Percentiles rank a stretch among this genome's conserved stretches.
These are phyloP conservation scores for Alviniconcha strummeri DNA, from an alignment of 2,888 invertebrate species.

Conservation along the genomic window DNA sequence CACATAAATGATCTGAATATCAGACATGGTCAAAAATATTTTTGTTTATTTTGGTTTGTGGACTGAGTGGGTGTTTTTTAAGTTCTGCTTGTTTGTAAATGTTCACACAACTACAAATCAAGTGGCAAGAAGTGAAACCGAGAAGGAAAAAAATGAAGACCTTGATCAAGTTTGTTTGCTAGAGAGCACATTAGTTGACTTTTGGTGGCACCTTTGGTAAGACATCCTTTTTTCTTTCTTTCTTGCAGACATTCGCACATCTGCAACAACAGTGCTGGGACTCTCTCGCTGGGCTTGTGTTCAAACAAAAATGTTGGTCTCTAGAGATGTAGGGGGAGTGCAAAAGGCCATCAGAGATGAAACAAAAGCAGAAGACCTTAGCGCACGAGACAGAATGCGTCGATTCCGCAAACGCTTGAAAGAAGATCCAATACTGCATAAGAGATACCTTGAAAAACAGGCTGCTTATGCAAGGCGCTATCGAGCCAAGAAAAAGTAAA, in stretches of 20 bases:
- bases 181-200: too few relatives aligned
- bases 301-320: not conserved
- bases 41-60: not conserved
- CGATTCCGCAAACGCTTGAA: not conserved
- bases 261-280: slow-evolving; percentile 5
- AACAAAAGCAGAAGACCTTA: not conserved
- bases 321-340: not conserved
- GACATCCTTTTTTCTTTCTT: not conserved
- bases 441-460: slow-evolving; percentile 15
- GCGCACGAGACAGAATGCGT: slow-evolving; percentile 8
- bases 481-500: slow-evolving; percentile 1
- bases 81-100: too few relatives aligned
- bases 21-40: not conserved
- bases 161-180: too few relatives aligned
- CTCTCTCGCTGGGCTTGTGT: not conserved
- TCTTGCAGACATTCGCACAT: slow-evolving; percentile 18
- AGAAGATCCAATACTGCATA: slow-evolving; percentile 14
- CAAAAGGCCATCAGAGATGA: not conserved
- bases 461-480: slow-evolving; percentile 3
- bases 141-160: too few relatives aligned
- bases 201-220: too few relatives aligned
- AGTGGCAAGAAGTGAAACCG: too few relatives aligned
- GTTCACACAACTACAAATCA: too few relatives aligned
- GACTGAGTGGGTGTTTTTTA: too few relatives aligned
- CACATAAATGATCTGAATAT: not conserved